A percentile compares a stretch with the other conserved stretches of the same genome.
Evolutionary conservation across 2,113 vertebrate species (phyloP).

Genomic region (Murina feae): DNA sequence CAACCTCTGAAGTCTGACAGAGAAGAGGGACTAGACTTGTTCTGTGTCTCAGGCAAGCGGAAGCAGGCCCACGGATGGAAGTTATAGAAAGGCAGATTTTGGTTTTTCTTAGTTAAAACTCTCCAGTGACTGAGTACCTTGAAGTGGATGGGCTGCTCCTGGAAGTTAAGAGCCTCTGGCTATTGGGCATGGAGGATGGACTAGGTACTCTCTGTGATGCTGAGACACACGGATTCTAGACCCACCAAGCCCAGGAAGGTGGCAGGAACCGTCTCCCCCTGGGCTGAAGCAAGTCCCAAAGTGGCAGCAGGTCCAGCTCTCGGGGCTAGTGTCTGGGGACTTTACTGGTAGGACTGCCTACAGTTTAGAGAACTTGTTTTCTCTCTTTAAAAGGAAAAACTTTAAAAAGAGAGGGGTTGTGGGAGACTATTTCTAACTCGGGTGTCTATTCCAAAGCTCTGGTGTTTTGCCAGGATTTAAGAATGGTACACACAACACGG

Average conservation of each 20-base stretch:
- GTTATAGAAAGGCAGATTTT: not conserved
- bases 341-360: constrained; percentile 7
- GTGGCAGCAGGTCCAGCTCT: not conserved
- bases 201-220: not conserved
- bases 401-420: constrained; percentile 31
- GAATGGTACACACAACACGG: constrained; percentile 64
- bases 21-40: not conserved
- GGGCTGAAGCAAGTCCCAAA: not conserved
- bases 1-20: not conserved
- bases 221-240: not conserved
- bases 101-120: not conserved
- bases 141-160: not conserved
- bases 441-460: constrained; percentile 57
- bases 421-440: constrained; percentile 69
- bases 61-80: not conserved
- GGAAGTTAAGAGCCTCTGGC: not conserved
- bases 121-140: not conserved
- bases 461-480: constrained; percentile 67
- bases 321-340: not conserved
- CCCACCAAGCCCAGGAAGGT: not conserved
- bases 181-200: not conserved
- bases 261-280: not conserved
- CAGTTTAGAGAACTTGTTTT: constrained; percentile 39
- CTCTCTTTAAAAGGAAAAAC: constrained; percentile 69
- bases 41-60: not conserved